Percentiles rank a stretch among this genome's conserved stretches.
Conservation (phyloP, 1,140 invertebrate genomes). For the Monochamus saltuarius region DNA sequence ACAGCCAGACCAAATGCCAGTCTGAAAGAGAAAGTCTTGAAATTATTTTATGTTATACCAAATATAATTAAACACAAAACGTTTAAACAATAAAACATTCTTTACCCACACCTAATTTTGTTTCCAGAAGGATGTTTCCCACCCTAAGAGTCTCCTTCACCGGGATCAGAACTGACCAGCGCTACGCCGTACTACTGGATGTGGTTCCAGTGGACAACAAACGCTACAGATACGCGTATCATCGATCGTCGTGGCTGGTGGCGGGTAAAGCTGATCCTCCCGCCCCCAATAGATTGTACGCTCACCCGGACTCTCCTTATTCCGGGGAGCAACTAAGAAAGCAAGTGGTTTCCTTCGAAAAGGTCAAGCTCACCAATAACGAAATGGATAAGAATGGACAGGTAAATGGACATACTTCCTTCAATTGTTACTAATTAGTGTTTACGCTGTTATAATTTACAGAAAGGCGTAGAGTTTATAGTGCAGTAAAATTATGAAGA, state of each 20-base stretch:
- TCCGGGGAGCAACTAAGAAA: constrained; percentile 93
- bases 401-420: constrained; percentile 63
- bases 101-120: constrained; percentile 28
- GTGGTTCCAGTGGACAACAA: constrained; percentile 97
- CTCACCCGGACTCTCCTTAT: constrained; percentile 97
- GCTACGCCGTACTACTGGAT: constrained; percentile 94
- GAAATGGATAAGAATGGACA: constrained; percentile 98
- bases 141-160: constrained; percentile 91
- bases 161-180: constrained; percentile 60
- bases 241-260: constrained; percentile 97
- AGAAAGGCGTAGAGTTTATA: no score
- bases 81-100: no score
- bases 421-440: neutral
- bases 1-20: no score
- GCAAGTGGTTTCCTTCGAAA: constrained; percentile 98
- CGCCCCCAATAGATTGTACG: constrained; percentile 88
- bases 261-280: constrained; percentile 98
- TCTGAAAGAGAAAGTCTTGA: no score
- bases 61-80: no score
- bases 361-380: constrained; percentile 99
- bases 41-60: no score
- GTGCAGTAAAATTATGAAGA: no score
- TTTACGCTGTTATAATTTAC: no score
- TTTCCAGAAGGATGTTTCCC: constrained; percentile 95
- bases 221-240: constrained; percentile 97